phyloP scores from a whole-genome alignment of 2,113 vertebrate genomes.

The Zapornia atra region DNA sequence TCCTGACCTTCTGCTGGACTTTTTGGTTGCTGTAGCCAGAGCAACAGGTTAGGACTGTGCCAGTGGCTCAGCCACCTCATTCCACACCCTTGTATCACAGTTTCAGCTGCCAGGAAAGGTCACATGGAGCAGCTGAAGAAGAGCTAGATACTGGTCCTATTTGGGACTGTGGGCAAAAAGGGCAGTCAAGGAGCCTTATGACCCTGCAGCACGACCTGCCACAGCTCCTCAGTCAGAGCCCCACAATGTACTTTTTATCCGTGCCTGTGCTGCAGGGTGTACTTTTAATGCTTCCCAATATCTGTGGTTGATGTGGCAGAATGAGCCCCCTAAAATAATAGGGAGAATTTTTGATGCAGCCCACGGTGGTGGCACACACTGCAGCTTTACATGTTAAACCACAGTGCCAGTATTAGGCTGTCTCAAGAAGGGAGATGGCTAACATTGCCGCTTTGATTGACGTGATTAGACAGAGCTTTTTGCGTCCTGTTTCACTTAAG shows the following conservation, averaged over 20 bases:
- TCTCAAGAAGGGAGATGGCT: neutral
- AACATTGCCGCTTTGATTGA: neutral
- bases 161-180: neutral
- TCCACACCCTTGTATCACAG: neutral
- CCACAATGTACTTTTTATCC: neutral
- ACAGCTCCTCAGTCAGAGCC: neutral
- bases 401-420: neutral
- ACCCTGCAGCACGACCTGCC: neutral
- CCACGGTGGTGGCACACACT: neutral
- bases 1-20: neutral
- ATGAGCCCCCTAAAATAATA: neutral
- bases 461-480: neutral
- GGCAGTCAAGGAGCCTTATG: neutral
- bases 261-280: neutral
- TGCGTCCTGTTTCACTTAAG: neutral
- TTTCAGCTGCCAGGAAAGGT: neutral
- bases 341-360: neutral
- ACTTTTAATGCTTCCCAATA: neutral
- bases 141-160: neutral
- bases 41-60: neutral
- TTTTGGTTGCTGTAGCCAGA: neutral
- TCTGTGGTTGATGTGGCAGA: neutral
- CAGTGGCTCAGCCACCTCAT: neutral
- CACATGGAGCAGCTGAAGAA: neutral
- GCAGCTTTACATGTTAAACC: neutral